phyloP scores from a whole-genome alignment of 1,140 invertebrate genomes.

The Drosophila funebris region DNA sequence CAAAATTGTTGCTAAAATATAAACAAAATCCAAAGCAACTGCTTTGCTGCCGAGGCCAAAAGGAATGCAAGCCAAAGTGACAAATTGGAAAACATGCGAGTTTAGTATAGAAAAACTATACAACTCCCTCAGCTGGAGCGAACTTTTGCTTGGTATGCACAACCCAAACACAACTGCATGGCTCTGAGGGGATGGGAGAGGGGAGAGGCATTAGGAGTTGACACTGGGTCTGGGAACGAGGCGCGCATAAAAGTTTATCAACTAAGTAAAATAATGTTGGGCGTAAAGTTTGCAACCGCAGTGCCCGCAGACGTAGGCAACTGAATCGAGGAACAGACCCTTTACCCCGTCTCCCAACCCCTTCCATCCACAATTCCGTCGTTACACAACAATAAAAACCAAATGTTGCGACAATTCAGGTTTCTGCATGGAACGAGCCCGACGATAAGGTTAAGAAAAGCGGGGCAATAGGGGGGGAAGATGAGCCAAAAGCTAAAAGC shows the following conservation, averaged over 20 bases:
- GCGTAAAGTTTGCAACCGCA: conserved; percentile 76
- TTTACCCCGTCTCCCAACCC: not conserved
- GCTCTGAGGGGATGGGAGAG: not conserved
- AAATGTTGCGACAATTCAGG: conserved; percentile 75
- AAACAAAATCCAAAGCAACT: conserved; percentile 54
- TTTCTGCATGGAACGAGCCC: conserved; percentile 22
- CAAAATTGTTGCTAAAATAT: conserved; percentile 47
- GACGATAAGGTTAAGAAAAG: conserved; percentile 11
- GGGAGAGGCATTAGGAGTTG: conserved; percentile 6
- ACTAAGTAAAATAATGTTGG: conserved; percentile 81
- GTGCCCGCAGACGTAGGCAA: conserved; percentile 54
- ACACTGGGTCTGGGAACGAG: conserved; percentile 6
- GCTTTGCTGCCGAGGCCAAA: conserved; percentile 34
- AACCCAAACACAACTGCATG: conserved; percentile 9
- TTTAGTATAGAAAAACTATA: conserved; percentile 34
- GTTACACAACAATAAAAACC: conserved; percentile 72
- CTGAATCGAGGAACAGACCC: conserved; percentile 20
- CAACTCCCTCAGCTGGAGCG: not conserved
- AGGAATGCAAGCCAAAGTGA: conserved; percentile 52
- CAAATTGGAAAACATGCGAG: conserved; percentile 70
- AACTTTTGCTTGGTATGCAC: conserved; percentile 28
- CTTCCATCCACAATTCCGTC: not conserved
- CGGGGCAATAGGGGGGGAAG: not conserved
- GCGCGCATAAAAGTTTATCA: conserved; percentile 75
- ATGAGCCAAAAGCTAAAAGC: conserved; percentile 52